These are phyloP conservation scores for Rhinolophus ferrumequinum DNA, from an alignment of 2,113 vertebrate genomes.

Conservation along the genomic window DNA sequence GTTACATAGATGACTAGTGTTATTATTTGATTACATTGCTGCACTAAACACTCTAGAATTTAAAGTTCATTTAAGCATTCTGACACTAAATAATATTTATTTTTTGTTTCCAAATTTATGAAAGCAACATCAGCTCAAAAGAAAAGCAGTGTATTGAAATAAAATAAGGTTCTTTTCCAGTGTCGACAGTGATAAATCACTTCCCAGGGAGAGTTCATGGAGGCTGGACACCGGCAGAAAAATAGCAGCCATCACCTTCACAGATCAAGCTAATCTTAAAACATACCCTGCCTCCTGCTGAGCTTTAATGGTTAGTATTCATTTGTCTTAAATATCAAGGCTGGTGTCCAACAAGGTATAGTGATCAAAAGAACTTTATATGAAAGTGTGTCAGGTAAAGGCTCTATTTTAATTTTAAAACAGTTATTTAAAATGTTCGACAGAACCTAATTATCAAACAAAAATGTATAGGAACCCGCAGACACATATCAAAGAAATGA, in stretches of 20 bases:
- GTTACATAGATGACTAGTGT: neutral
- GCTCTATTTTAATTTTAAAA: neutral
- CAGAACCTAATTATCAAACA: neutral
- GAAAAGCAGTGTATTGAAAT: conserved; percentile 51
- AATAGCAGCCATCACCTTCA: neutral
- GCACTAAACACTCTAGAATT: neutral
- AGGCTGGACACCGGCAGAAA: conserved; percentile 18
- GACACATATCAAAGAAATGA: neutral
- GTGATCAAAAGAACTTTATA: conserved; percentile 35
- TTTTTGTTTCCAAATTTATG: conserved; percentile 48
- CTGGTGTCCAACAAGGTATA: conserved; percentile 41
- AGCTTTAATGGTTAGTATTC: conserved; percentile 37
- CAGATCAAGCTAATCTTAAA: conserved; percentile 52
- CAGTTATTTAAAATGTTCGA: neutral
- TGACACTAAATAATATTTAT: conserved; percentile 55
- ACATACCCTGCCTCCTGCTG: neutral
- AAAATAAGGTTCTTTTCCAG: conserved; percentile 55
- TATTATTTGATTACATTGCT: neutral
- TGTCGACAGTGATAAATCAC: conserved; percentile 56
- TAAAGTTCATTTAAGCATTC: conserved; percentile 55
- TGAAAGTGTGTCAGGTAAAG: neutral
- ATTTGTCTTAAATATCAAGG: conserved; percentile 56
- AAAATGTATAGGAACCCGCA: neutral
- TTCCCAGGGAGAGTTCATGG: conserved; percentile 25
- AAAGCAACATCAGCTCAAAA: conserved; percentile 59